A percentile compares a stretch with the other conserved stretches of the same genome.
These are phyloP conservation scores for Malacoraja senta DNA, from an alignment of 2,797 vertebrate genomes.

Conservation along the genomic window DNA sequence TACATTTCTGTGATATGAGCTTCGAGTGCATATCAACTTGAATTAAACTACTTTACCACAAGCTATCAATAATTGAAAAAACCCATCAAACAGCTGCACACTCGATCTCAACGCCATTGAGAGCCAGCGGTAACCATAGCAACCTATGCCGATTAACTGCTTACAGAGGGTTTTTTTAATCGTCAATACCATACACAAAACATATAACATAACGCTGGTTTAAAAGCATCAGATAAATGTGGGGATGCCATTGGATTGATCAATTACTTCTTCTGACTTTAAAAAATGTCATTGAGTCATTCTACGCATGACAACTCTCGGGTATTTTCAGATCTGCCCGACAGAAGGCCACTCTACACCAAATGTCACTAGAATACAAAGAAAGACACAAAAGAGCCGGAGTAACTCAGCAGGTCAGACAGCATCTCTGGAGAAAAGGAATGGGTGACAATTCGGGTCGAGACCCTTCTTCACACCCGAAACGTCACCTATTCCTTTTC, in stretches of 20 bases:
- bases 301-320: background rate
- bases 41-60: constrained; percentile 33
- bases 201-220: background rate
- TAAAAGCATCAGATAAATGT: background rate
- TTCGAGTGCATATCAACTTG: constrained; percentile 8
- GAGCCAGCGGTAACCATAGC: constrained; percentile 1
- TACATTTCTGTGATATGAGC: background rate
- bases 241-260: background rate
- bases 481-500: too few species aligned
- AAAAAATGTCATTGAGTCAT: background rate
- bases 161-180: background rate
- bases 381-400: too few species aligned
- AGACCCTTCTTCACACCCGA: too few species aligned
- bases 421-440: too few species aligned
- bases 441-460: too few species aligned
- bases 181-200: background rate
- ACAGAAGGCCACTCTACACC: background rate
- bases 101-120: constrained; percentile 28
- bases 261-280: background rate
- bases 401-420: too few species aligned
- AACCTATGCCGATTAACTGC: background rate
- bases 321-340: background rate
- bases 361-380: background rate
- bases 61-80: constrained; percentile 30
- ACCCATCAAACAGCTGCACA: constrained; percentile 22